Evolutionary conservation across 2,113 vertebrate genomes (phyloP), one percentile per base, ranked within the genome.

Genomic region (Platichthys stellatus): DNA sequence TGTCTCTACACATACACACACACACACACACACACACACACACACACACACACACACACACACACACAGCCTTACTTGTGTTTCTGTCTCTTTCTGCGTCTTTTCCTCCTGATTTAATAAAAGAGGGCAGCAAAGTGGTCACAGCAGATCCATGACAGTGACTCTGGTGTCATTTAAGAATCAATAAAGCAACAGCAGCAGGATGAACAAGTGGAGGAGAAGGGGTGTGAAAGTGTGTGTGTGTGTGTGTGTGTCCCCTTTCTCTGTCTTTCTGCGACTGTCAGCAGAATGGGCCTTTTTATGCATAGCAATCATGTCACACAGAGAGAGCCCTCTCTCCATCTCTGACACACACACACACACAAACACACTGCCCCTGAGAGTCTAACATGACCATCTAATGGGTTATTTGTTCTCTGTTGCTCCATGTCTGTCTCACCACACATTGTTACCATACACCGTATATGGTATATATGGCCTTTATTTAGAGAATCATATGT

Each of bases 151-250:
- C 84, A 88, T 88, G 85, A 75, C 86, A 91, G 80, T 86, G 88
- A 88, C 91, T 90, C 86, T 53, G 70, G 80, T 91, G 90, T 92
- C 90, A 91, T 92, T 91, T 93, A 91, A 88, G 85, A 92, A 93
- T 93, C 93, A 93, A 93, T 92, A 93, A 91, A 88, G 80, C 68
- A 28, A 58, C 77, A 64, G 90, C 76, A 78, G 84, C 74, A 56
- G 45, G 69, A 78, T 58, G 31, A 80, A 60, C n/a, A 3, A 70
- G 68, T 21, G 51, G 61, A 57, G 66, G 68, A 72, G 67, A 60
- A 3, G 43, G 35, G 14, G 40, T 89, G 82, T 72, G 80, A 70
- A 80, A 45, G 63, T 76, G 69, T 62, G 43, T 54, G 64, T 61
- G 71, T 51, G 63, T 76, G 69, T 62, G 63, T 76, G 69, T 58